Evolutionary conservation across 1,140 invertebrate genomes (phyloP), one percentile per base, ranked within the genome.

Genomic region (Rhagoletis pomonella): DNA sequence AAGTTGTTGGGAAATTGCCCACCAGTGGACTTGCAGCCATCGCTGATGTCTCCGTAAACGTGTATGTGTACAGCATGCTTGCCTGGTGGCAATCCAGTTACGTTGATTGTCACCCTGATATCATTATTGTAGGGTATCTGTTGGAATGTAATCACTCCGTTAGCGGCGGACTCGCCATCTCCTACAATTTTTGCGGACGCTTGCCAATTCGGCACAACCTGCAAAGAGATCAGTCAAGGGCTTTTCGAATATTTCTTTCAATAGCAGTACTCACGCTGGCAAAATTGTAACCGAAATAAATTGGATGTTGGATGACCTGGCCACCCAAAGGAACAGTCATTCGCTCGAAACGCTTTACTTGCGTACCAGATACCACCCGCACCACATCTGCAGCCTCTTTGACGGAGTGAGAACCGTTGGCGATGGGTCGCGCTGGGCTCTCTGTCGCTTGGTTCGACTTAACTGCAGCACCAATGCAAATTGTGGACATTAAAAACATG

Each of bases 1-100:
- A 93, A 93, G 69, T 93, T 93, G 86, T 91, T 92, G n/a, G 90
- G 91, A 89, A 93, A 94, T 88, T 95, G 94, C 39, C 92, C 90
- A 55, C 94, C 94, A 0, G 94, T 93, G 0, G 94, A 93, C 55
- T 93, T 93, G 88, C 94, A 95, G 89, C 95, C 95, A 88, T 96
- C 94, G 55, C 94, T 94, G n/a, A 95, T 90, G 90, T 97, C 96
- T 0, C 96, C 97, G 89, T 94, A 95, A 87, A 95, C 93, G 91
- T 97, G 96, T 39, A 97, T 94, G 90, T 97, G 97, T 89, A 97
- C 95, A 0, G 96, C 97, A 93, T 97, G 97, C 88, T 94, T 89
- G 6, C 95, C 95, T 4, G 94, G 92, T 0, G 93, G 91, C 55
- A 96, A 88, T 10, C 95, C 95, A 3, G 91, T 93, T 12, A 96